A percentile compares a stretch with the other conserved stretches of the same genome.
phyloP scores from a whole-genome alignment of 2,888 invertebrate genomes.

The Serripes groenlandicus region DNA sequence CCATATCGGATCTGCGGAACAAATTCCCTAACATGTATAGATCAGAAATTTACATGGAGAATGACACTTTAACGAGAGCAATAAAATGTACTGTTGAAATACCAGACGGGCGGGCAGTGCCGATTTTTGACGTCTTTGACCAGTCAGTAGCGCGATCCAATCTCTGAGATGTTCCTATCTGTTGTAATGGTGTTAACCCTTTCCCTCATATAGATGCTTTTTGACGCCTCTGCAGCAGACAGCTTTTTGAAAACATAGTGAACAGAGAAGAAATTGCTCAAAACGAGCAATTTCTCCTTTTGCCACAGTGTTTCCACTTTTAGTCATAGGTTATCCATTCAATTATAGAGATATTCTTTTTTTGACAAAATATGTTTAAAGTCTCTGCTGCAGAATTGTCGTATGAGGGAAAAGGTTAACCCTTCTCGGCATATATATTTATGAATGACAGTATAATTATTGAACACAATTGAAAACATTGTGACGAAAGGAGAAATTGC shows the following conservation, averaged over 20 bases:
- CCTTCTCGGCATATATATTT: no score
- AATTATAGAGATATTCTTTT: no score
- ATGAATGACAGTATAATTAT: no score
- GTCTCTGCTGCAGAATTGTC: no score
- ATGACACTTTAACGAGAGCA: slow-evolving; percentile 8
- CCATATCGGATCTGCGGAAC: slow-evolving; percentile 72
- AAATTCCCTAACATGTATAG: slow-evolving; percentile 67
- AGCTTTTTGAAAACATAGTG: slow-evolving; percentile 4
- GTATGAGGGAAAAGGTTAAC: no score
- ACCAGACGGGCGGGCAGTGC: slow-evolving; percentile 54
- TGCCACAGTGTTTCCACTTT: background rate
- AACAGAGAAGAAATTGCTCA: background rate
- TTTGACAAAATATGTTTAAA: no score
- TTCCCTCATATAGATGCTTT: no score
- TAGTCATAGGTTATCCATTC: no score
- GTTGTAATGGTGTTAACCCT: no score
- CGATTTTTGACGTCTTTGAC: slow-evolving; percentile 1
- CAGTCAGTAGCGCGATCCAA: background rate
- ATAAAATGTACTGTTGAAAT: slow-evolving; percentile 57
- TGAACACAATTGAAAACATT: no score
- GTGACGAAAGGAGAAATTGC: no score
- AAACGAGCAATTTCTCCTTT: background rate
- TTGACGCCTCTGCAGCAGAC: background rate
- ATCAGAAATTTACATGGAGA: slow-evolving; percentile 22
- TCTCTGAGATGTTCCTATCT: no score